phyloP scores from a whole-genome alignment of 1,140 invertebrate genomes.

The Semibalanus balanoides region DNA sequence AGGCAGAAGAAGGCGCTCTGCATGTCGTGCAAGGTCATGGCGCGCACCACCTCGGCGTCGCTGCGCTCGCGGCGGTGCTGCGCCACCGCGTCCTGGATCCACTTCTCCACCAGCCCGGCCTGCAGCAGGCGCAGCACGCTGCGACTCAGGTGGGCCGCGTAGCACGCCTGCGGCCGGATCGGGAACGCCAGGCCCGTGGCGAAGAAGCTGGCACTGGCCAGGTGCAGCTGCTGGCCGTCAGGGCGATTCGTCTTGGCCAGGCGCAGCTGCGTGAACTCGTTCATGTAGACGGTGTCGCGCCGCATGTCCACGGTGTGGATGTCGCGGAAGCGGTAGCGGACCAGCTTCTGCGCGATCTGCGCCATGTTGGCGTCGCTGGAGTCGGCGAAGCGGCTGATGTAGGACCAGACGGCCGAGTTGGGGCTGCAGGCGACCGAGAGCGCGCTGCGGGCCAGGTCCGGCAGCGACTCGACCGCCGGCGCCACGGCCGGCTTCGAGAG shows the following conservation, averaged over 20 bases:
- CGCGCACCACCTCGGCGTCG: background rate
- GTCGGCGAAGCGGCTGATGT: background rate
- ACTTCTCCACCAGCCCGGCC: background rate
- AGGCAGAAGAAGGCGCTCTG: background rate
- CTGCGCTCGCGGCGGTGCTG: background rate
- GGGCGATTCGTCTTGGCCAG: background rate
- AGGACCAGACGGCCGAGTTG: background rate
- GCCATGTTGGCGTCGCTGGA: background rate
- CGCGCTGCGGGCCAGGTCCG: slow-evolving; percentile 4
- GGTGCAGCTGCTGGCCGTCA: background rate
- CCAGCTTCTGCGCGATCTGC: background rate
- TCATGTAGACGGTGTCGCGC: background rate
- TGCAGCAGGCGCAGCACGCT: background rate
- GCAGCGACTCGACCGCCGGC: slow-evolving; percentile 15
- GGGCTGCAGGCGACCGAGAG: background rate
- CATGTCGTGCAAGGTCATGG: background rate
- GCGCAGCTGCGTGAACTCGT: background rate
- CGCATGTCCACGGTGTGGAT: background rate
- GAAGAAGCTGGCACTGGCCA: background rate
- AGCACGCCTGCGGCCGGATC: background rate
- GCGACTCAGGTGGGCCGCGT: background rate
- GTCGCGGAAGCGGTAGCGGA: background rate
- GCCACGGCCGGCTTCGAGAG: slow-evolving; percentile 16
- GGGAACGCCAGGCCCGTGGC: background rate
- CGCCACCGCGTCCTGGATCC: background rate